Percentiles rank a stretch among this genome's conserved stretches.
Evolutionary conservation across 2,888 invertebrate species (phyloP).

Genomic region (Scaptomyza tumidula): DNA sequence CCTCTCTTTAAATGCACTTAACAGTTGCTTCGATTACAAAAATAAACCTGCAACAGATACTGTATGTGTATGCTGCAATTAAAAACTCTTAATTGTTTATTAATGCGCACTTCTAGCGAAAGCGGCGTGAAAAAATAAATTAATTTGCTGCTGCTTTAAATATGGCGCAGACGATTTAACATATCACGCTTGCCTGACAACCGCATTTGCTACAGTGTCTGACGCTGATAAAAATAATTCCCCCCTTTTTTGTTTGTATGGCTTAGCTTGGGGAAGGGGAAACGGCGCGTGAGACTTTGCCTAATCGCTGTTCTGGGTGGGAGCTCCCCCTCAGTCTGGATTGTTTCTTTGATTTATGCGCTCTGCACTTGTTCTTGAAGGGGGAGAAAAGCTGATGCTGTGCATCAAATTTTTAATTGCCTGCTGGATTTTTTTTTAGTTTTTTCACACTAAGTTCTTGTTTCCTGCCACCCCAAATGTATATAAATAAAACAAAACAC

Average conservation of each 20-base stretch:
- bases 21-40: not conserved
- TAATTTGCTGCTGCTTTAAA: constrained; percentile 77
- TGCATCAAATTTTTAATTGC: constrained; percentile 70
- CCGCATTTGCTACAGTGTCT: not conserved
- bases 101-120: constrained; percentile 67
- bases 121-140: constrained; percentile 66
- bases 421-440: constrained; percentile 46
- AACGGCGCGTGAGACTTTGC: constrained; percentile 46
- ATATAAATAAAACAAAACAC: constrained; percentile 36
- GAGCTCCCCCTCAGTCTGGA: constrained; percentile 5
- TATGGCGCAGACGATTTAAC: constrained; percentile 73
- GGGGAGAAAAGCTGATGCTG: constrained; percentile 3
- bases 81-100: constrained; percentile 74
- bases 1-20: not conserved
- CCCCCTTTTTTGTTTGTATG: not conserved
- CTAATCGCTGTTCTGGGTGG: constrained; percentile 42
- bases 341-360: constrained; percentile 69
- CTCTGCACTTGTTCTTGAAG: constrained; percentile 61
- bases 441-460: constrained; percentile 74
- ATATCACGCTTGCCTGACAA: constrained; percentile 33
- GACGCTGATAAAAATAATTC: constrained; percentile 46
- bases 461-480: constrained; percentile 59
- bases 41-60: constrained; percentile 6
- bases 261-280: too few species aligned
- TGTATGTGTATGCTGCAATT: constrained; percentile 58